Conservation (phyloP, 1,140 invertebrate genomes). For the Aphidius ervi region DNA sequence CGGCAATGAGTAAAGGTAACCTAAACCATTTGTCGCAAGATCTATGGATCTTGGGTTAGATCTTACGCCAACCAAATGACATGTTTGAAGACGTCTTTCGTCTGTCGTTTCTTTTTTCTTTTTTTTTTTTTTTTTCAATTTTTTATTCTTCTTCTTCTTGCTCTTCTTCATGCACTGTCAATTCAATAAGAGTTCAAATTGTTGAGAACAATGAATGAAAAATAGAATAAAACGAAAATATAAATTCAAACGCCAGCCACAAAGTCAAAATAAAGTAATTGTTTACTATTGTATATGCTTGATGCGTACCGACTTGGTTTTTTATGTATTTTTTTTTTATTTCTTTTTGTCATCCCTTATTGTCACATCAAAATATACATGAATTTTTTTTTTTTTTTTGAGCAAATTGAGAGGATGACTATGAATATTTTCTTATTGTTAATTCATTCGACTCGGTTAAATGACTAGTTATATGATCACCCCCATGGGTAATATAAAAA, state of each 20-base stretch:
- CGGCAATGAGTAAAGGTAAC: constrained; percentile 28
- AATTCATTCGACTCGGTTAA: too few relatives aligned
- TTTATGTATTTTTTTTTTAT: too few relatives aligned
- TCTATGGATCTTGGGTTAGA: constrained; percentile 22
- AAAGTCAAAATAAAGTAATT: constrained; percentile 44
- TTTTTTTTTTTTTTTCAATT: neutral
- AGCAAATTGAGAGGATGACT: too few relatives aligned
- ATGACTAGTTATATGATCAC: too few relatives aligned
- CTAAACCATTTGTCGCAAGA: constrained; percentile 34
- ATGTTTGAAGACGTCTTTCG: neutral
- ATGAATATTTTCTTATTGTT: too few relatives aligned
- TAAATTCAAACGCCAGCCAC: constrained; percentile 22
- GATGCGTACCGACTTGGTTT: neutral
- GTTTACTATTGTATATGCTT: constrained; percentile 14
- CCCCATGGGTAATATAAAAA: too few relatives aligned
- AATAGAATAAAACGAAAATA: neutral
- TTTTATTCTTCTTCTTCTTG: constrained; percentile 23
- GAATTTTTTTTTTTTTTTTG: too few relatives aligned
- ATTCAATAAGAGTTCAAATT: too few relatives aligned
- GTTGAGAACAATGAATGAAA: neutral
- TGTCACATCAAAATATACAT: too few relatives aligned
- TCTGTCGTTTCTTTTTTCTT: neutral
- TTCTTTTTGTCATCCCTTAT: too few relatives aligned
- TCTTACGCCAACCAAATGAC: constrained; percentile 1
- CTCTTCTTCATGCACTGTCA: neutral